Percentiles rank a stretch among this genome's conserved stretches.
These are phyloP conservation scores for Orthosia cruda DNA, from an alignment of 2,888 invertebrate genomes.

Conservation along the genomic window DNA sequence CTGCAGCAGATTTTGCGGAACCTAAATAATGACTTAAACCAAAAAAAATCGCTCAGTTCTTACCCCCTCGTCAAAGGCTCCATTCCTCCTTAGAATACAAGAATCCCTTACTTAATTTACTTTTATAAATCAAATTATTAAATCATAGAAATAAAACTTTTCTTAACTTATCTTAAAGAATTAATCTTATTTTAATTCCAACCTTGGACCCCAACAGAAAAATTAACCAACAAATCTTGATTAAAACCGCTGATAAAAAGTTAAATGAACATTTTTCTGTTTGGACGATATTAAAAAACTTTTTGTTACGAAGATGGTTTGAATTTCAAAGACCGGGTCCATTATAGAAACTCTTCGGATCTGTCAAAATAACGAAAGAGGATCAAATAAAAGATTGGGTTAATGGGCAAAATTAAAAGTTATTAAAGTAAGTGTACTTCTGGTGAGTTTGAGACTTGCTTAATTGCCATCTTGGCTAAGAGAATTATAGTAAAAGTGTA, in stretches of 20 bases:
- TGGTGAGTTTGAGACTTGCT: slow-evolving; percentile 49
- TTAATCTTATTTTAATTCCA: slow-evolving; percentile 29
- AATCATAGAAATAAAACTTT: slow-evolving; percentile 1
- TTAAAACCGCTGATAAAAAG: slow-evolving; percentile 23
- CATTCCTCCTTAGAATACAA: background rate
- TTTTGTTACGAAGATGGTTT: slow-evolving; percentile 46
- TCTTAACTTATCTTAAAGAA: slow-evolving; percentile 30
- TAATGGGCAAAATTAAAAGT: slow-evolving; percentile 68
- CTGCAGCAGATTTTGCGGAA: too few species aligned
- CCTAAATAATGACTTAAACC: too few species aligned
- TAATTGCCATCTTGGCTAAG: slow-evolving; percentile 52
- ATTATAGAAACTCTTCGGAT: slow-evolving; percentile 47
- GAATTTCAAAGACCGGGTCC: slow-evolving; percentile 34
- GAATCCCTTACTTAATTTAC: background rate
- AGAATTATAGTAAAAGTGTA: slow-evolving; percentile 39
- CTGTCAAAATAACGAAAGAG: slow-evolving; percentile 49
- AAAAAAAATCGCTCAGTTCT: too few species aligned
- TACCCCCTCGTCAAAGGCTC: too few species aligned
- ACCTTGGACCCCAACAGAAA: slow-evolving; percentile 19
- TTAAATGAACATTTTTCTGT: too few species aligned
- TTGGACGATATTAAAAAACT: too few species aligned
- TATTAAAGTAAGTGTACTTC: slow-evolving; percentile 59
- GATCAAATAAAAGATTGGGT: slow-evolving; percentile 48
- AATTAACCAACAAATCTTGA: slow-evolving; percentile 57
- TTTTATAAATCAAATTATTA: background rate